These are phyloP conservation scores for Cheilosia scutellata DNA, from an alignment of 2,888 invertebrate species.

Conservation along the genomic window DNA sequence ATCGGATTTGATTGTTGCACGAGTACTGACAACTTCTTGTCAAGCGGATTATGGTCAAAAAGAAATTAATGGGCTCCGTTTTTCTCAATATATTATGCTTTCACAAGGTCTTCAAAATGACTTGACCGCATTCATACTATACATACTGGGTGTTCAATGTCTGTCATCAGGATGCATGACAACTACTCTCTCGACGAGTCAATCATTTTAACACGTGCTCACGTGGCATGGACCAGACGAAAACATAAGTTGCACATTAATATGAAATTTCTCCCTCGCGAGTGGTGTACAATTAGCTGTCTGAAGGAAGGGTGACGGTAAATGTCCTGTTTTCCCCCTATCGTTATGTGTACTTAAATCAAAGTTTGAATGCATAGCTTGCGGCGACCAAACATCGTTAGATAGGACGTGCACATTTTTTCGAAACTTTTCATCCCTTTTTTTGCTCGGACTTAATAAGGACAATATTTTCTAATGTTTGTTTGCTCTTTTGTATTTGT, in stretches of 20 bases:
- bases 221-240: conserved; percentile 28
- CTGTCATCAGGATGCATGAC: conserved; percentile 41
- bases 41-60: conserved; percentile 21
- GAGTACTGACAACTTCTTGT: background rate
- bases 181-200: conserved; percentile 27
- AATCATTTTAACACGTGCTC: conserved; percentile 38
- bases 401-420: conserved; percentile 32
- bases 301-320: conserved; percentile 24
- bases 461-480: conserved; percentile 35
- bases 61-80: no score
- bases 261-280: conserved; percentile 14
- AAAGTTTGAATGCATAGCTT: conserved; percentile 27
- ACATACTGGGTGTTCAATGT: conserved; percentile 19
- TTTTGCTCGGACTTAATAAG: conserved; percentile 4
- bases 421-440: conserved; percentile 39
- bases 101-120: no score
- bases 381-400: conserved; percentile 32
- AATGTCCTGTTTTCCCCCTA: conserved; percentile 31
- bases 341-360: background rate
- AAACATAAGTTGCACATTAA: conserved; percentile 43
- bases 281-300: conserved; percentile 19
- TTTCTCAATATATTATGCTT: no score
- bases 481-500: conserved; percentile 58
- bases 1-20: conserved; percentile 5
- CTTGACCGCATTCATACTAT: background rate